Evolutionary conservation across 2,888 invertebrate genomes (phyloP).

Genomic region (Eugnorisma glareosa): DNA sequence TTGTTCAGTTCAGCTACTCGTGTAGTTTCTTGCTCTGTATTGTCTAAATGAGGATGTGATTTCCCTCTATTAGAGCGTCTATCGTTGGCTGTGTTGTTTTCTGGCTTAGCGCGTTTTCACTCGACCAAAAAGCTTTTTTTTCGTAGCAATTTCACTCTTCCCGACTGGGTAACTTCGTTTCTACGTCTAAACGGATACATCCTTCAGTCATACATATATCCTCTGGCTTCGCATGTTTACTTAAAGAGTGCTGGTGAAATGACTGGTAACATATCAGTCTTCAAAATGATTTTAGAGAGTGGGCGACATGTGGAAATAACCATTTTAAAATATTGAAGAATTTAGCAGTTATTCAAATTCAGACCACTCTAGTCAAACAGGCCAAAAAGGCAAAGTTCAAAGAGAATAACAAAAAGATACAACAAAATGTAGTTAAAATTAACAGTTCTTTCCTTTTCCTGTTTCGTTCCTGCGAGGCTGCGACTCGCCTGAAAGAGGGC

Average conservation of each 20-base stretch:
- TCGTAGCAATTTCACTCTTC: background rate
- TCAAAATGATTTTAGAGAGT: background rate
- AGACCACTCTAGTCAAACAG: background rate
- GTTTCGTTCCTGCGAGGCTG: conserved; percentile 12
- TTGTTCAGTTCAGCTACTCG: conserved; percentile 1
- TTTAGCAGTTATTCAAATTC: background rate
- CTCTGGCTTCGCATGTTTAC: background rate
- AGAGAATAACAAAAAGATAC: conserved; percentile 17
- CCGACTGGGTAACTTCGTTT: background rate
- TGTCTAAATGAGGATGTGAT: background rate
- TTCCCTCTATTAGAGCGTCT: background rate
- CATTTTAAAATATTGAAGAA: background rate
- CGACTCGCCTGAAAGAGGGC: conserved; percentile 31
- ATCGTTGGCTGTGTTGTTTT: background rate
- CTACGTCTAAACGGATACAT: background rate
- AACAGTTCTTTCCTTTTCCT: conserved; percentile 12
- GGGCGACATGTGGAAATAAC: background rate
- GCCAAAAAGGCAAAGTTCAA: background rate
- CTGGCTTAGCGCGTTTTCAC: background rate
- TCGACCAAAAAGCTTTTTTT: background rate
- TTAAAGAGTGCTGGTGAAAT: background rate
- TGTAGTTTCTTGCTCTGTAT: background rate
- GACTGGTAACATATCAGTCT: background rate
- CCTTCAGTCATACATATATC: background rate
- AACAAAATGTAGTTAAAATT: conserved; percentile 21